A percentile compares a stretch with the other conserved stretches of the same genome.
These are phyloP conservation scores for Clunio marinus DNA, from an alignment of 2,888 invertebrate species.

Conservation along the genomic window DNA sequence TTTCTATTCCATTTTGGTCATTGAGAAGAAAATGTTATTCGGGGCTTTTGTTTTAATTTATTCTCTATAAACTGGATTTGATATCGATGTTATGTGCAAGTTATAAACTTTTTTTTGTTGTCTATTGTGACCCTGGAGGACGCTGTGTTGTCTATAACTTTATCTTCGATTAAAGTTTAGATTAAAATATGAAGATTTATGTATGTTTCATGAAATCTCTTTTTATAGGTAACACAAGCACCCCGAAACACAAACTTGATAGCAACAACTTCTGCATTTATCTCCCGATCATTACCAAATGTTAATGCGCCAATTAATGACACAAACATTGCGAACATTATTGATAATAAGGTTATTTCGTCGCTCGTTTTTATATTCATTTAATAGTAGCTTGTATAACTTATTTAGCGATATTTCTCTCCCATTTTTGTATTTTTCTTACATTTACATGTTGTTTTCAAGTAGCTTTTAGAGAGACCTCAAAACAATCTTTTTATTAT, in stretches of 20 bases:
- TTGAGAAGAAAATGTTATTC: too few relatives aligned
- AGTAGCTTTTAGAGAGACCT: too few relatives aligned
- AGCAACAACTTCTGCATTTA: slow-evolving; percentile 35
- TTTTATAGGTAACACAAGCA: slow-evolving; percentile 34
- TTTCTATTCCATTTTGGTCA: too few relatives aligned
- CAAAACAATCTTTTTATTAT: too few relatives aligned
- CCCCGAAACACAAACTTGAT: slow-evolving; percentile 33
- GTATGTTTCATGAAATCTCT: not conserved
- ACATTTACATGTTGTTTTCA: not conserved
- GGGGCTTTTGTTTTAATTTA: too few relatives aligned
- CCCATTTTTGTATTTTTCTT: not conserved
- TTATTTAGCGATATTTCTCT: not conserved
- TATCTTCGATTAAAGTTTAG: too few relatives aligned
- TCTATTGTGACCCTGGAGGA: too few relatives aligned
- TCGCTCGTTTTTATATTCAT: not conserved
- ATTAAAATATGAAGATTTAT: too few relatives aligned
- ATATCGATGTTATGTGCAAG: too few relatives aligned
- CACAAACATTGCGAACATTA: slow-evolving; percentile 21
- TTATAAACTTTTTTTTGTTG: too few relatives aligned
- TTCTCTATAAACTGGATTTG: too few relatives aligned
- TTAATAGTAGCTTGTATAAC: not conserved
- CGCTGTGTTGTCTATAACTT: too few relatives aligned
- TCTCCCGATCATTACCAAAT: slow-evolving; percentile 33
- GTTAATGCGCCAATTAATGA: slow-evolving; percentile 37
- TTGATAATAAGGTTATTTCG: slow-evolving; percentile 35